Conservation (phyloP, 2,888 invertebrate genomes). For the Amorpha juglandis region DNA sequence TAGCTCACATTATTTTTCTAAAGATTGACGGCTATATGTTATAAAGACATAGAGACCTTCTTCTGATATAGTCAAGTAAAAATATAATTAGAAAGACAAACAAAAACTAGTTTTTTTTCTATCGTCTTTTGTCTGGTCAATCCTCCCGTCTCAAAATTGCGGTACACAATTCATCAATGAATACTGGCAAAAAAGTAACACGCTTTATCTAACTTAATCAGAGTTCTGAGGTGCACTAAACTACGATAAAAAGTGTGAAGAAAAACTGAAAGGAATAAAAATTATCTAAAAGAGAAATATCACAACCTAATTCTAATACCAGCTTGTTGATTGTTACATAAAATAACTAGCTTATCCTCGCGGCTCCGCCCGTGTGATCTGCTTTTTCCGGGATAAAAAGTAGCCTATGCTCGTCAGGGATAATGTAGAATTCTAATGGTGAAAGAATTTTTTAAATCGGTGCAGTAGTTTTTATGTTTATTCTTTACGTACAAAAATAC, state of each 20-base stretch:
- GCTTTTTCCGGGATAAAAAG: too few relatives aligned
- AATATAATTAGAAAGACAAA: neutral
- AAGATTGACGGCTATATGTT: too few relatives aligned
- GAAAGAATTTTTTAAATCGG: too few relatives aligned
- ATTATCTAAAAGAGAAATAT: neutral
- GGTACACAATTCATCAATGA: constrained; percentile 11
- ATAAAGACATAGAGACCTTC: neutral
- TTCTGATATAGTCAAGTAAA: neutral
- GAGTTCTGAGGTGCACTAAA: neutral
- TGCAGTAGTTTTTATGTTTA: too few relatives aligned
- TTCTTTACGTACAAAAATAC: too few relatives aligned
- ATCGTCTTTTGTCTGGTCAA: neutral
- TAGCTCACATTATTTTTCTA: too few relatives aligned
- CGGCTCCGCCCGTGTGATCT: too few relatives aligned
- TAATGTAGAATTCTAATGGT: too few relatives aligned
- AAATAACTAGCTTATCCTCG: too few relatives aligned
- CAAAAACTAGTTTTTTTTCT: neutral
- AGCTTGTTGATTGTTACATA: too few relatives aligned
- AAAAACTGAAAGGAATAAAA: neutral
- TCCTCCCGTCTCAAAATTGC: neutral
- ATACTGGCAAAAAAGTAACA: neutral
- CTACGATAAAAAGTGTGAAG: neutral
- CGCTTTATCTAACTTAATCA: neutral
- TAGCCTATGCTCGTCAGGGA: too few relatives aligned
- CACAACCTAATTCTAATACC: too few relatives aligned